phyloP scores from a whole-genome alignment of 2,113 vertebrate genomes.

The Saiga tatarica region DNA sequence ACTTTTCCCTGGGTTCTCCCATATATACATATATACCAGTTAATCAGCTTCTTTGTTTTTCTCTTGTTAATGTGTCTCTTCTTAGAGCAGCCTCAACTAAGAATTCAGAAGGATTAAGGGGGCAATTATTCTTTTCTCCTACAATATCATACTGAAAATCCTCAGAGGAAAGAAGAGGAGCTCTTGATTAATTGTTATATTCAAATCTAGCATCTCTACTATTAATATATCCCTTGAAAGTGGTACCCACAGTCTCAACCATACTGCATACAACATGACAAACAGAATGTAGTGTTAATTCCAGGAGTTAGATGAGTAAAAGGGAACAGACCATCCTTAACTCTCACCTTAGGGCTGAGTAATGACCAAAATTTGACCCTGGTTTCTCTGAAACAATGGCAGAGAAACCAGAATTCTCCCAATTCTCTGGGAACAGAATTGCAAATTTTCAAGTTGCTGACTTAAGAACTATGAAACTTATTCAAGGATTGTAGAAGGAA shows the following conservation, averaged over 20 bases:
- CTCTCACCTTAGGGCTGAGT: background rate
- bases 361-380: background rate
- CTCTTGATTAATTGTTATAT: background rate
- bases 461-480: background rate
- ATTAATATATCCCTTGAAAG: background rate
- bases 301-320: background rate
- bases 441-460: background rate
- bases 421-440: background rate
- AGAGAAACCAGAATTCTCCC: no score
- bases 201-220: background rate
- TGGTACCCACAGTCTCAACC: background rate
- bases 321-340: background rate
- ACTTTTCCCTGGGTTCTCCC: background rate
- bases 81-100: background rate
- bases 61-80: background rate
- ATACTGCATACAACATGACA: background rate
- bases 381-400: background rate
- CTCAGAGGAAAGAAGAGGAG: background rate
- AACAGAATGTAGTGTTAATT: background rate
- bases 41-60: background rate
- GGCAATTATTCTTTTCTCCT: background rate
- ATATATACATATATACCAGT: background rate
- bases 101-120: background rate
- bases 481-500: background rate
- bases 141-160: background rate